Conservation (phyloP, 2,888 invertebrate genomes). For the Protonemura montana region DNA sequence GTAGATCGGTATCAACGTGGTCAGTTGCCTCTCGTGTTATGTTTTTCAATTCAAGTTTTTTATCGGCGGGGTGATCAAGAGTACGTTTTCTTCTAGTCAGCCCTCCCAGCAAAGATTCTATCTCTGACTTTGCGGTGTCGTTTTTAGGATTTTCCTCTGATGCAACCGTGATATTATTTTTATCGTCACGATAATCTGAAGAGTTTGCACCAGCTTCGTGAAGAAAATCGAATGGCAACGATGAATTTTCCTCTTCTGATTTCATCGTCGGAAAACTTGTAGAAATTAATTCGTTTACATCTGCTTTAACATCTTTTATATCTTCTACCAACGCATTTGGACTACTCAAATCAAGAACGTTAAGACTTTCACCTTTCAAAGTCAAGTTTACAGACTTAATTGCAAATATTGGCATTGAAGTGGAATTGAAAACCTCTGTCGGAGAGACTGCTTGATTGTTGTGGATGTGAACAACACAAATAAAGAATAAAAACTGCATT, state of each 20-base stretch:
- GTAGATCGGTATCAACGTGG: conserved; percentile 49
- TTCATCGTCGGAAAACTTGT: neutral
- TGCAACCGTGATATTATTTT: neutral
- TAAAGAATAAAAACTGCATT: conserved; percentile 56
- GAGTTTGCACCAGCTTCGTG: neutral
- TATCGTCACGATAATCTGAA: neutral
- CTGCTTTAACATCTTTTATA: neutral
- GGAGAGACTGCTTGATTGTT: neutral
- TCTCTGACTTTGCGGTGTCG: neutral
- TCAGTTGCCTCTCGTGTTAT: neutral
- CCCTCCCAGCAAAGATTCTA: neutral
- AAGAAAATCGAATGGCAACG: neutral
- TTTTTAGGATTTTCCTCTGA: neutral
- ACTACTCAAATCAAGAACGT: neutral
- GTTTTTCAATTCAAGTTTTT: neutral
- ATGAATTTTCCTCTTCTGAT: neutral
- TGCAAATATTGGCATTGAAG: neutral
- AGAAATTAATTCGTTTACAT: neutral
- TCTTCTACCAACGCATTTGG: neutral
- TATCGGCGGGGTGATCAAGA: neutral
- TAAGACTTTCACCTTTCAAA: neutral
- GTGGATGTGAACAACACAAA: conserved; percentile 48
- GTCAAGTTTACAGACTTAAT: neutral
- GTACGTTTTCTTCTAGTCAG: neutral
- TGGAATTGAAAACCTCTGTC: neutral